A percentile compares a stretch with the other conserved stretches of the same genome.
Conservation (phyloP, 2,797 vertebrate species). For the Diglossa cyanea region DNA sequence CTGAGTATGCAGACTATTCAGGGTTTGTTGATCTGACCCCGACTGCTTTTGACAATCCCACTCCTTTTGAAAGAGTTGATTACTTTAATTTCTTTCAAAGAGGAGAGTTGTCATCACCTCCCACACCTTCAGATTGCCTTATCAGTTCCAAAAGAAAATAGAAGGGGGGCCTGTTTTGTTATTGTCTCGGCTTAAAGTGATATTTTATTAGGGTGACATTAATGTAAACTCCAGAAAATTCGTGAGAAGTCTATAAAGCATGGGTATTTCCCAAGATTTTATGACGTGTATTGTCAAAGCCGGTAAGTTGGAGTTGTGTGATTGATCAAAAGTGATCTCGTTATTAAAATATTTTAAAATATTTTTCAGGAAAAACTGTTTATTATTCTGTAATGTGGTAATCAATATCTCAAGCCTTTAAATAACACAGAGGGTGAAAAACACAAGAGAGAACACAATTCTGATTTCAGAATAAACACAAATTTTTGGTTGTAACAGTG, state of each 20-base stretch:
- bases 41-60: neutral
- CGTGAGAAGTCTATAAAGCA: neutral
- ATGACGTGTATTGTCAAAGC: neutral
- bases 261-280: neutral
- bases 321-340: neutral
- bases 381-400: neutral
- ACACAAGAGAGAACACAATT: neutral
- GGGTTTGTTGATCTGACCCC: neutral
- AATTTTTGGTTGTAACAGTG: neutral
- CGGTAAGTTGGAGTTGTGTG: neutral
- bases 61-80: neutral
- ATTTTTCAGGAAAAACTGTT: neutral
- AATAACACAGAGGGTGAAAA: neutral
- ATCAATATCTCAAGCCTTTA: neutral
- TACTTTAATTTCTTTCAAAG: neutral
- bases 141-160: neutral
- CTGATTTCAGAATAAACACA: neutral
- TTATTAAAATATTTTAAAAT: neutral
- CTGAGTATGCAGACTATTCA: neutral
- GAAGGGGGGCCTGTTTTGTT: neutral
- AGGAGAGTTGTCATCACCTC: neutral
- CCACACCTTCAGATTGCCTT: neutral
- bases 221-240: neutral
- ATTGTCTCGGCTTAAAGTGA: neutral
- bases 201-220: neutral